Evolutionary conservation across 2,888 invertebrate species (phyloP), one percentile per base, ranked within the genome.

Genomic region (Dicycla oo): DNA sequence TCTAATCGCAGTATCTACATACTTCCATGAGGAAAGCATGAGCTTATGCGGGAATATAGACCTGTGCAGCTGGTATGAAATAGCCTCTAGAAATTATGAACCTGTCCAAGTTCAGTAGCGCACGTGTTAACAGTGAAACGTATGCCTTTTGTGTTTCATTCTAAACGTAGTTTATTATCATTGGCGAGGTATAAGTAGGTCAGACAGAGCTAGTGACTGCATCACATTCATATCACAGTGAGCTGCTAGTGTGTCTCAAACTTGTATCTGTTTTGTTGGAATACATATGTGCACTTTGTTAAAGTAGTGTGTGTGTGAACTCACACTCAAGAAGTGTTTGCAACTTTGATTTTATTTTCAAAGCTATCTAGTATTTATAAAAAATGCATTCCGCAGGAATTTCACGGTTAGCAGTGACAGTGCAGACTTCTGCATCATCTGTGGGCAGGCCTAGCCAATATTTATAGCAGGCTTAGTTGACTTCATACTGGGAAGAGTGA

Each of bases 211-310:
- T 71, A 54, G 66, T 57, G 66, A 65, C 81, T 76, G 43, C 73
- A 57, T 23, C 47, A 20, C 70, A 67, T 81, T 83, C 54, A 56
- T 71, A 83, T 53, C n/a, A 23, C 53, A 34, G 54, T 65, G 56
- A 57, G 58, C 38, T n/a, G 56, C 45, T 23, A 11, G 45, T 56
- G 53, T 2, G 30, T 30, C 53, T 62, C 38, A 66, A 76, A 69
- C 54, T 67, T 67, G 38, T 81, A 47, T 81, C 49, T 69, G 69
- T 56, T n/a, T n/a, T 66, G 45, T 63, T 38, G 20, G 7, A 81
- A 81, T 69, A 58, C 66, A 78, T 66, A 76, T 63, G 47, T 78
- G 78, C 57, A 75, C 61, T 81, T 65, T 65, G 69, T 38, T 23
- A 18, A 45, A 63, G 56, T 53, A 38, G 57, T 58, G 45, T 20